Evolutionary conservation across 2,797 vertebrate genomes (phyloP), one percentile per base, ranked within the genome.

Genomic region (Gymnothorax reevesii): DNA sequence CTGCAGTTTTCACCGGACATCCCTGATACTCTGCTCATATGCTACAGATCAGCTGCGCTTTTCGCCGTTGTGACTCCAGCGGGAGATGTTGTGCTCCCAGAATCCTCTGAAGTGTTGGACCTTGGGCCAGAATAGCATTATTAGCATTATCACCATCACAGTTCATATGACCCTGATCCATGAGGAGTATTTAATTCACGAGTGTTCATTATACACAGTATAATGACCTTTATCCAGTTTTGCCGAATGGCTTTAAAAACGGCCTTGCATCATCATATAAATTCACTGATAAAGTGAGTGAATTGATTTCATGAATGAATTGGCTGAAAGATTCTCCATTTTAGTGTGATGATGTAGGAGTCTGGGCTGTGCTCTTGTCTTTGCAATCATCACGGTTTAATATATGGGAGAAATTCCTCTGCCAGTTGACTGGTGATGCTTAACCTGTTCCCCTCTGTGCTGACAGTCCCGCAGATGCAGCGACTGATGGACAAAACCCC

Each of bases 401-500:
- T 8, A 7, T 20, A 54, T 6, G 4, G 12, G 7, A 4, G 33
- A 17, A 80, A 8, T 20, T 42, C 3, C 77, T 15, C 15, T 80
- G 52, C 10, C 12, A 49, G 75, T 54, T 5, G 22, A 0, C 49
- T 80, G 22, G 7, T 54, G 49, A 55, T 54, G 20, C 55, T 17
- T 20, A 80, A 22, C 77, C 49, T 54, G 7, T 54, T 9, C 22
- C 8, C 87, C 66, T 22, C 84, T 88, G 91, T 87, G 89, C 84
- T 94, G 91, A 83, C 83, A 99, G 98, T 91, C 93, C 96, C 3
- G 92, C 97, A 90, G 97, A 98, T 79, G 93, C 94, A 3, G 92
- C 94, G 0, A 87, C 88, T 0, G 98, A 98, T 27, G 97, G 96
- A 20, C 96, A 95, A 0, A 97, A 94, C 83, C 94, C 94, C 8